Evolutionary conservation across 1,140 invertebrate species (phyloP), one percentile per base, ranked within the genome.

Genomic region (Globodera ellingtonae): DNA sequence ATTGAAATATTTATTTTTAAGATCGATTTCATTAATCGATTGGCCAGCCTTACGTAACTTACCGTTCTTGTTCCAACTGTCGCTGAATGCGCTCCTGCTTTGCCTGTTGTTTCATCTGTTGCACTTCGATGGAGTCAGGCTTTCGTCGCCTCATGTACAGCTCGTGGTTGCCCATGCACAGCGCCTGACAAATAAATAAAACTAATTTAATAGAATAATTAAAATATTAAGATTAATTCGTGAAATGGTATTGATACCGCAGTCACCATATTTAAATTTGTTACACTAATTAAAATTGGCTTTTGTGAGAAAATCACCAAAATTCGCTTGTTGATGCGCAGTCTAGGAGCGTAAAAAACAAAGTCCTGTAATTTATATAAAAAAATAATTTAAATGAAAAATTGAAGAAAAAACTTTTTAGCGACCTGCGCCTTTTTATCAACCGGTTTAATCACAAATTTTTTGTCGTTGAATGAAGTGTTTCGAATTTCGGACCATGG

Each of bases 401-500:
- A 15, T n/a, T 21, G 50, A 13, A 72, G 5, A 62, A 62, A 18
- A 15, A 18, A 62, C 24, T 24, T 15, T 62, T 13, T 62, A 75
- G 13, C 21, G 89, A 92, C 91, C 70, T 96, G 96, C 47, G 97
- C 95, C 90, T 98, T 98, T 91, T 98, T 98, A 91, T 99, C 97
- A 86, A 98, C 98, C 48, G 97, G 97, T 91, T 99, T 98, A 89
- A 99, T 99, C 84, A 98, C 96, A 91, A 99, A 99, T 91, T 98
- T 98, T 89, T 96, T 94, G 90, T 98, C 97, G 90, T 98, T 98
- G 91, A 98, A 99, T 46, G 96, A 98, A 89, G 99, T 98, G 90
- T 99, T 99, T 85, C 97, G 93, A 89, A 99, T 99, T 92, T 99
- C 98, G 76, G 96, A 98, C 98, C 98, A 99, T 1, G 97, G 97